Base-by-base conservation (phyloP, 2,113 vertebrate genomes). In the Himantopus leucocephalus region DNA sequence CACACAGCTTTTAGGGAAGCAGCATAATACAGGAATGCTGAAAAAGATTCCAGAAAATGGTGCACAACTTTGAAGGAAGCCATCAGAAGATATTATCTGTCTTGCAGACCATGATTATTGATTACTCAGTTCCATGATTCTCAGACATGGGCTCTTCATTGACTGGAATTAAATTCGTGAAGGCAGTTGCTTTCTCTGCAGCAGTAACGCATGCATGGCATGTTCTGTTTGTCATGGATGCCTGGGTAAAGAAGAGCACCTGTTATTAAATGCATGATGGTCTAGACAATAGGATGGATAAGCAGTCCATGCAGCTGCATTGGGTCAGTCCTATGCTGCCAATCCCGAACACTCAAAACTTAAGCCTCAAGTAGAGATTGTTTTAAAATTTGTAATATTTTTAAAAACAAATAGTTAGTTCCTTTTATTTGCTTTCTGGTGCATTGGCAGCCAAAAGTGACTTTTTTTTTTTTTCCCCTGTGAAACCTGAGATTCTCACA, bases 1-100 rank as follows among this genome's bases (percentile, higher is more conserved):
- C 63, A 56, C 52, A 21, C 79, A 92, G 94, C 96, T 97, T 98
- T 96, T 83, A 92, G 96, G 94, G 95, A 96, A 97, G 83, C 81
- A 73, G 29, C 81, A 70, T 73, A 93, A 92, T 88, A 88, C 59
- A 80, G 73, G 72, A 93, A 80, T 62, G 39, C 55, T 83, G 77
- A 73, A 93, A 80, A 90, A 83, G 62, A 94, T 87, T 43, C 52
- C 80, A 89, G 62, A 70, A 84, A 81, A 12, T 1, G 11, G 34
- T 55, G 55, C 86, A 39, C 52, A 85, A 37, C 64, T 89, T 86
- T 75, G 85, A 89, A 87, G 91, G 71, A 90, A 95, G 78, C 75
- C 73, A 89, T 93, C 8, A 1, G 78, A 92, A 93, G 67, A 12
- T 35, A 68, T 90, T 90, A 67, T 90, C 72, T 86, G 48, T 72